These are phyloP conservation scores for Trichogramma pretiosum DNA, from an alignment of 1,140 invertebrate genomes.

Conservation along the genomic window DNA sequence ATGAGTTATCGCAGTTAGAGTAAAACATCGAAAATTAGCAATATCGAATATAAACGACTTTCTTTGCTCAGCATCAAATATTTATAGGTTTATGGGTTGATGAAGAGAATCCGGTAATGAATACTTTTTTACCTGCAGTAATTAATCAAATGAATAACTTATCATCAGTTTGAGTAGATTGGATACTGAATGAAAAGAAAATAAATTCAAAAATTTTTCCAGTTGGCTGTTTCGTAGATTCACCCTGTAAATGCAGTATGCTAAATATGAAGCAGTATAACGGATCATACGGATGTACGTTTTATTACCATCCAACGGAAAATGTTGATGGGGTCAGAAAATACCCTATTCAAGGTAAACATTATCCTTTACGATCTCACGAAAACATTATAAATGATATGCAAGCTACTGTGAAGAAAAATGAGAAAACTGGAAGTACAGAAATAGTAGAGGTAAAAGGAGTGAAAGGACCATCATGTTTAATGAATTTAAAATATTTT, in stretches of 20 bases:
- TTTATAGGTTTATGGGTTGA: conserved; percentile 5
- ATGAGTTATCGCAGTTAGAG: no score
- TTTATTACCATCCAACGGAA: neutral
- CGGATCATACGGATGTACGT: conserved; percentile 10
- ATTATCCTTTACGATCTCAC: neutral
- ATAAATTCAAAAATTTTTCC: neutral
- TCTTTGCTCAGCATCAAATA: no score
- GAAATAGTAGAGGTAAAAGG: conserved; percentile 15
- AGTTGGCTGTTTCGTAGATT: conserved; percentile 1
- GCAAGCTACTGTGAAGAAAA: neutral
- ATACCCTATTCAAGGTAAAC: neutral
- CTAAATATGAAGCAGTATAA: conserved; percentile 12
- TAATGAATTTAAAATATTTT: conserved; percentile 18
- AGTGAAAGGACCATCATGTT: conserved; percentile 15
- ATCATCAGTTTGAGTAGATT: neutral
- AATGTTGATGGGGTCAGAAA: neutral
- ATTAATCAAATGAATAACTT: neutral
- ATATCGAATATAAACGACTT: no score
- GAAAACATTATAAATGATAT: conserved; percentile 13
- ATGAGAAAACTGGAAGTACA: conserved; percentile 12
- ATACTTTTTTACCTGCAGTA: conserved; percentile 3
- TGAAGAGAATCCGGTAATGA: neutral
- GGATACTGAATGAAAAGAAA: neutral
- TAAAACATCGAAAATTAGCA: no score
- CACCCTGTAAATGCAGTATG: neutral